Percentiles rank a stretch among this genome's conserved stretches.
phyloP scores from a whole-genome alignment of 2,888 invertebrate genomes.

The Ferrisia virgata region DNA sequence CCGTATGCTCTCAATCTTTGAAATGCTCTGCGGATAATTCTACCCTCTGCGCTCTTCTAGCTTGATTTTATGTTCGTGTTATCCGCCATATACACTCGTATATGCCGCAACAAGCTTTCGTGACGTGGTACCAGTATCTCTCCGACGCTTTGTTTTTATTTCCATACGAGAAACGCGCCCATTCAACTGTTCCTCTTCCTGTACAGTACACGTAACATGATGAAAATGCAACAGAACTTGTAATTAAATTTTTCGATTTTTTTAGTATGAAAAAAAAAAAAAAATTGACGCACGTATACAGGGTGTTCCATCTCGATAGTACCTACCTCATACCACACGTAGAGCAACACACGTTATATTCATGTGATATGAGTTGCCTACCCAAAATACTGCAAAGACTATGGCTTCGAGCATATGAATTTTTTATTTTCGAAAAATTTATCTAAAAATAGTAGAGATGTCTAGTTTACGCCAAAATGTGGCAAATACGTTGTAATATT shows the following conservation, averaged over 20 bases:
- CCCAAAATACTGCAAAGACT: too few species aligned
- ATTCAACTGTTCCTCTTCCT: too few species aligned
- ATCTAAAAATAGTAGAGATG: too few species aligned
- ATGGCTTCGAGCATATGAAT: too few species aligned
- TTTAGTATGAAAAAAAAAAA: not conserved
- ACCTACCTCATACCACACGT: too few species aligned
- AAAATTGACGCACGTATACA: too few species aligned
- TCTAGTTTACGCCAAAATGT: too few species aligned
- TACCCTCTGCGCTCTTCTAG: not conserved
- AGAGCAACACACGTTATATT: too few species aligned
- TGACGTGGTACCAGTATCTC: not conserved
- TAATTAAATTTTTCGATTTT: not conserved
- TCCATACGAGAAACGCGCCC: not conserved
- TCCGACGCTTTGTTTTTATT: not conserved
- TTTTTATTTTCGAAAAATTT: too few species aligned
- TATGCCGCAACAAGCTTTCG: not conserved
- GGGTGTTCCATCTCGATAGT: too few species aligned
- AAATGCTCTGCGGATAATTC: not conserved
- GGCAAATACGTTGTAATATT: too few species aligned
- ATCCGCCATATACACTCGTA: not conserved
- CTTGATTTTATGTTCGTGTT: not conserved
- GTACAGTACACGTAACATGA: not conserved
- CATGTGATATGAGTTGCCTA: too few species aligned
- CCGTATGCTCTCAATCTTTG: constrained; percentile 3
- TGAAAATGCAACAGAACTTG: not conserved